Conservation (phyloP, 2,797 vertebrate species). For the Malacoctenus gilli region DNA sequence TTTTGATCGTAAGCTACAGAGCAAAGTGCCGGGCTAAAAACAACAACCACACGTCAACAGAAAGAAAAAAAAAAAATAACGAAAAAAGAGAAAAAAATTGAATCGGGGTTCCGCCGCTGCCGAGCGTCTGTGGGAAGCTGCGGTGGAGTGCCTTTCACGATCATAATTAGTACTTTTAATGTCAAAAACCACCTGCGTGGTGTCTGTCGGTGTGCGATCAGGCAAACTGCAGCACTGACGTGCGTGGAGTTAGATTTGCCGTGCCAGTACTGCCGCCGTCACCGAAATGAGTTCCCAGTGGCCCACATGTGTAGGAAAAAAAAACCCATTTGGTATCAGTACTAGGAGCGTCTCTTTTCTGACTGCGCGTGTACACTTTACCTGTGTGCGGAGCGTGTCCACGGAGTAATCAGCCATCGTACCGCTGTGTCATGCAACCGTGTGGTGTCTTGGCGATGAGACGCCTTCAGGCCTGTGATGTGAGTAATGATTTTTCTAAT, state of each 20-base stretch:
- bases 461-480: constrained; percentile 40
- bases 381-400: constrained; percentile 15
- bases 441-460: constrained; percentile 45
- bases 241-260: neutral
- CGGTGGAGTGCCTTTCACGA: neutral
- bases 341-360: constrained; percentile 11
- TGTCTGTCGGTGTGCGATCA: neutral
- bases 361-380: constrained; percentile 11
- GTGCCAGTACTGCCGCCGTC: neutral
- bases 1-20: constrained; percentile 19
- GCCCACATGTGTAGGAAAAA: neutral
- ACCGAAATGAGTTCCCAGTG: neutral
- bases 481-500: constrained; percentile 65
- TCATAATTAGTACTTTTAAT: constrained; percentile 24
- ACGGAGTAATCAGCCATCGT: constrained; percentile 35
- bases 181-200: constrained; percentile 13
- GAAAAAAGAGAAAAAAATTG: too few species aligned
- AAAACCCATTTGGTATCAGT: neutral
- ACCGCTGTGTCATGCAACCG: constrained; percentile 35
- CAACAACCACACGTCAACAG: too few species aligned
- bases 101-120: too few species aligned
- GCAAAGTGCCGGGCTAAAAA: neutral
- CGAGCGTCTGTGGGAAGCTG: neutral
- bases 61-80: too few species aligned
- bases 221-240: neutral